These are phyloP conservation scores for Petrocephalus schoutedeni DNA, from an alignment of 2,797 vertebrate genomes.

Conservation along the genomic window DNA sequence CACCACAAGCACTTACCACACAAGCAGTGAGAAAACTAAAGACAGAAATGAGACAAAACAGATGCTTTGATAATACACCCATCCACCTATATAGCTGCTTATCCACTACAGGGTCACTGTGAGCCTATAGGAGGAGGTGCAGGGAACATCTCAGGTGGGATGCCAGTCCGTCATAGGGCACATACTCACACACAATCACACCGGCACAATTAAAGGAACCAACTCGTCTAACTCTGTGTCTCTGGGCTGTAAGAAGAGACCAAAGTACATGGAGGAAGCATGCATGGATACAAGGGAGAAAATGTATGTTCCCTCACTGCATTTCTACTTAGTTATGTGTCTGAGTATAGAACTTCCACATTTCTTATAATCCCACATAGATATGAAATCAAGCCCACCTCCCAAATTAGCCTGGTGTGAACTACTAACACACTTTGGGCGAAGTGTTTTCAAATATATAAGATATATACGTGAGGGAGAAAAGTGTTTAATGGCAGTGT, in stretches of 20 bases:
- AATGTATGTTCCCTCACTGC: not conserved
- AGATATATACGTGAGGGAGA: not conserved
- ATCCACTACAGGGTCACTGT: not conserved
- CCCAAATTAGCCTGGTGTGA: not conserved
- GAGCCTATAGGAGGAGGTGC: not conserved
- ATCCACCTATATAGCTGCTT: not conserved
- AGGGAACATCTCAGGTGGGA: not conserved
- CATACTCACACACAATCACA: not conserved
- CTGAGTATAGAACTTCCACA: not conserved
- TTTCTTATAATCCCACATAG: not conserved
- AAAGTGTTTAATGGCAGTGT: not conserved
- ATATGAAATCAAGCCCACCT: conserved; percentile 3
- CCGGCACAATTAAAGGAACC: not conserved
- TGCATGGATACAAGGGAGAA: not conserved
- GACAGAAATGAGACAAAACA: not conserved
- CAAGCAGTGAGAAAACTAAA: not conserved
- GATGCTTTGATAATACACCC: not conserved
- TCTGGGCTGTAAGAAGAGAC: not conserved
- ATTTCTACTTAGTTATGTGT: not conserved
- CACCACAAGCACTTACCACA: not conserved
- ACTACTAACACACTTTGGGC: not conserved
- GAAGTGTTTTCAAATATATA: not conserved
- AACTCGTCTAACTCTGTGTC: not conserved
- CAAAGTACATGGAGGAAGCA: not conserved
- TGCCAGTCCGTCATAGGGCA: not conserved